Evolutionary conservation across 2,888 invertebrate genomes (phyloP), one percentile per base, ranked within the genome.

Genomic region (Spilosoma lubricipeda): DNA sequence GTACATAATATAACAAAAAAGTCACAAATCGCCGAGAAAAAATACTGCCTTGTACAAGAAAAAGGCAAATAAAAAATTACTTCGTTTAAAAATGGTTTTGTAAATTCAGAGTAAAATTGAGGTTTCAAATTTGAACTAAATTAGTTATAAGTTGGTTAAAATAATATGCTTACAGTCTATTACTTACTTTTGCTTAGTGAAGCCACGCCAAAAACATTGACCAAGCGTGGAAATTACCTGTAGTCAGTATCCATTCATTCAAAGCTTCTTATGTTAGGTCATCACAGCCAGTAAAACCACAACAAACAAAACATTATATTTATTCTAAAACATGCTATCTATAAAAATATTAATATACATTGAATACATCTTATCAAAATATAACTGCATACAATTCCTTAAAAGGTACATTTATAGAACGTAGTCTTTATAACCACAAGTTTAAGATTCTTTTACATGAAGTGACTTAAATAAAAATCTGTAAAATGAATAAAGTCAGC

Each of bases 231-330:
- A 64, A 75, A 67, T 74, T n/a, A 33, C 73, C 66, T 63, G 67
- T 48, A 66, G 56, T 70, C 63, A 70, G 64, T 68, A 48, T 71
- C 67, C 65, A 74, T 71, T 76, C 79, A 80, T 48, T 77, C 80
- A 84, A 86, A 88, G 85, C 88, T 87, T 85, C 81, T 85, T 77
- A 67, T 87, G 92, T 94, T 94, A 94, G 92, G 93, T 67, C 39
- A 70, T 59, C 87, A 91, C 89, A 91, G 92, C 91, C 88, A 94
- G 90, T 93, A 93, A 95, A 95, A 95, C 94, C 92, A 95, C 94
- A 91, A 92, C 93, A 92, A 95, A 95, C 94, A 95, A 94, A 95
- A 94, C 93, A 94, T 91, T 82, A 86, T 88, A 85, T 94, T 94
- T 95, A 94, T 94, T 94, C 89, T 90, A 91, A 88, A 92, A 94